Conservation (phyloP, 2,888 invertebrate genomes). For the Cacoxenus indagator region DNA sequence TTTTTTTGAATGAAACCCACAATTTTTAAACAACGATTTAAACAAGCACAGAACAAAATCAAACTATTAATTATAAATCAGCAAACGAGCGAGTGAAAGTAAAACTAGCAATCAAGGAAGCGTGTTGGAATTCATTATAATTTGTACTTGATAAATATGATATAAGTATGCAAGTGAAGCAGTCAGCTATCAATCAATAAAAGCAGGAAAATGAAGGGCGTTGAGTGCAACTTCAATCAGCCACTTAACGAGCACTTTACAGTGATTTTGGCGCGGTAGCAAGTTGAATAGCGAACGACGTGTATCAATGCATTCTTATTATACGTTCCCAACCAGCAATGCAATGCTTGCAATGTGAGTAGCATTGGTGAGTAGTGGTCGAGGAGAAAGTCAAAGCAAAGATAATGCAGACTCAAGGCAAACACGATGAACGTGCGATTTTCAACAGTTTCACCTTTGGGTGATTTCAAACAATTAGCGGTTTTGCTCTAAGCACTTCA, state of each 20-base stretch:
- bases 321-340: slow-evolving; percentile 39
- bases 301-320: too few relatives aligned
- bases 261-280: not conserved
- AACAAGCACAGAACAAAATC: too few relatives aligned
- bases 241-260: slow-evolving; percentile 11
- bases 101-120: not conserved
- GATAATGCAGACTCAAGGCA: not conserved
- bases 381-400: not conserved
- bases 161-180: not conserved
- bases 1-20: too few relatives aligned
- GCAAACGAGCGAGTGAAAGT: not conserved
- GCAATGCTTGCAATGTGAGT: slow-evolving; percentile 10
- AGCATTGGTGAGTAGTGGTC: not conserved
- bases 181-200: slow-evolving; percentile 13
- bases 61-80: not conserved
- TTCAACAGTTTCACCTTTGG: slow-evolving; percentile 23
- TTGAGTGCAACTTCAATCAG: not conserved
- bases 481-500: not conserved
- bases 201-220: not conserved
- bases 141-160: slow-evolving; percentile 11
- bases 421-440: not conserved
- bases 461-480: slow-evolving; percentile 46
- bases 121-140: not conserved
- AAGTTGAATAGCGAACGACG: too few relatives aligned
- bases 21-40: too few relatives aligned